Base-by-base conservation (phyloP, 2,888 invertebrate genomes). In the Macropis europaea region DNA sequence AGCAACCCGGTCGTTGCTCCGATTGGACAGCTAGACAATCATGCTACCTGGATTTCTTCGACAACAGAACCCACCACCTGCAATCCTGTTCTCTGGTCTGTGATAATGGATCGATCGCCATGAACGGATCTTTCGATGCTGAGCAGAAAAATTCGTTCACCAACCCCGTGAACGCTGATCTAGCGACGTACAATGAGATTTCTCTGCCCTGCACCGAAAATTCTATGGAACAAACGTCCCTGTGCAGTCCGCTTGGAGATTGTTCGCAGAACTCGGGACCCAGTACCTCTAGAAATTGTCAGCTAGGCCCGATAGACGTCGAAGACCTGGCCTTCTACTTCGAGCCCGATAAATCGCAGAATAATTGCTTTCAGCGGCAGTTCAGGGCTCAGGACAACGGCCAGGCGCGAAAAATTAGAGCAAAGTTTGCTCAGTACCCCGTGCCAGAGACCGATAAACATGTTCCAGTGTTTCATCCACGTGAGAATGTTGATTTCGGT, bases 281-380 rank as follows among this genome's bases (percentile, higher is more conserved):
- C 2, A 7, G 7, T 0, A 13, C 61, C 2, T 42, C 68, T 2
- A 70, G 24, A 13, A 72, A 28, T 2, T 82, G 82, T 38, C 79
- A 66, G 13, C 7, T 68, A 15, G 82, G 82, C 0, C 76, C 87
- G 2, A 75, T 88, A 0, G 88, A 88, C 64, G 85, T 88, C 9
- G 87, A 88, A 50, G 88, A 88, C 45, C 59, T 88, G 53, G 87
- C 85, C 1, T 74, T 78, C 36, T 82, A 76, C 34, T 82, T 85
- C 59, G 82, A 81, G 3, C 73, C 78, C 3, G 82, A 81, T 9
- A 61, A 50, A 17, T 19, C 64, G 15, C 56, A 60, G n/a, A 1
- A 40, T 2, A 28, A 32, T 28, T 45, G 52, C 3, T 11, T 15
- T 0, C 9, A 40, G 6, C 66, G 64, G n/a, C 52, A 64, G n/a